Evolutionary conservation across 2,797 vertebrate species (phyloP), one percentile per base, ranked within the genome.

Genomic region (Hemibagrus guttatus): DNA sequence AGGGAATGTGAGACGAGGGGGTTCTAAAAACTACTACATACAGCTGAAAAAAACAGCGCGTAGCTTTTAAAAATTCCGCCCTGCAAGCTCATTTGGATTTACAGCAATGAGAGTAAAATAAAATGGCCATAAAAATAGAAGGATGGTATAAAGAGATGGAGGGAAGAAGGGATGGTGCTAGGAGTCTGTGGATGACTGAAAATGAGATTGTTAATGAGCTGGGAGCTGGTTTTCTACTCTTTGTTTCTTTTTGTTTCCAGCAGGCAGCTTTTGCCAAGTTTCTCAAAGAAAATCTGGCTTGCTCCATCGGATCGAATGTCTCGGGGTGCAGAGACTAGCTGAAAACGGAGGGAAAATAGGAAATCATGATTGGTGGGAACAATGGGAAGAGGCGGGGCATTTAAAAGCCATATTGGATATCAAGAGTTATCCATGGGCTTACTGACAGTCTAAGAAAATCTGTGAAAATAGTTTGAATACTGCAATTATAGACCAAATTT

Each of bases 181-280:
- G 64, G 85, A 88, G 84, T 87, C 78, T 71, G 89, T 54, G 89
- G 88, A 91, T 85, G 91, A 90, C 90, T 93, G 91, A 94, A 93
- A 93, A 91, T 91, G 90, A 88, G 92, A 91, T 92, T 89, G 92
- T 91, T 94, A 93, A 95, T 93, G 93, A 95, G 94, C 91, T 90
- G 89, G 93, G 93, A 93, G 94, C 91, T 90, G 87, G 87, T 92
- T 93, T 93, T 94, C 91, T 90, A 75, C 81, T 88, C 90, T 93
- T 95, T 93, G 91, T 95, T 93, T 94, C 91, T 87, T 90, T 94
- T 95, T 93, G 91, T 95, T 93, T 95, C 91, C 91, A 89, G 69
- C 74, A 89, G 71, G 63, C 87, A 87, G 89, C 89, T 91, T 90
- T 86, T 81, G 92, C 93, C 93, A 94, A 94, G 90, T 93, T 93